Percentiles rank a stretch among this genome's conserved stretches.
These are phyloP conservation scores for Lymantria monacha DNA, from an alignment of 2,888 invertebrate species.

Conservation along the genomic window DNA sequence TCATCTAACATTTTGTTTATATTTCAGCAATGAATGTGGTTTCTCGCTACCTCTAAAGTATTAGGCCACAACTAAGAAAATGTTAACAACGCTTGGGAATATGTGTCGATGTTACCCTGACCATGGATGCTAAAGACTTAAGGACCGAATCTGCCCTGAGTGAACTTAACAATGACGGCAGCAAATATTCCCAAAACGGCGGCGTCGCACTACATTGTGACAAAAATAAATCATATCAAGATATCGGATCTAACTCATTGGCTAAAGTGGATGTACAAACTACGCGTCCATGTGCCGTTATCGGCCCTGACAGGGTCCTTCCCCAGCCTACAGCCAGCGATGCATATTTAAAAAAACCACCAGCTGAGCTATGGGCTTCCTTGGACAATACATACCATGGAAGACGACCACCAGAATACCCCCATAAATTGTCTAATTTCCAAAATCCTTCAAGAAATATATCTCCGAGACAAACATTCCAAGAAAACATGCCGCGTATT, in stretches of 20 bases:
- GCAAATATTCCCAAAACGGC: conserved; percentile 61
- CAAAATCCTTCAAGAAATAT: conserved; percentile 69
- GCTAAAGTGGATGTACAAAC: conserved; percentile 65
- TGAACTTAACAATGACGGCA: conserved; percentile 67
- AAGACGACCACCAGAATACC: conserved; percentile 63
- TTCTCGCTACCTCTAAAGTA: conserved; percentile 32
- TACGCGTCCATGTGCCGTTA: conserved; percentile 75
- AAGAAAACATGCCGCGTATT: conserved; percentile 78
- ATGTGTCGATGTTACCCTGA: conserved; percentile 50
- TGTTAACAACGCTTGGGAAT: conserved; percentile 50
- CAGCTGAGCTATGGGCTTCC: conserved; percentile 59
- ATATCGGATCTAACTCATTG: conserved; percentile 63
- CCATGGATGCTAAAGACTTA: conserved; percentile 77
- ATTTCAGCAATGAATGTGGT: conserved; percentile 66
- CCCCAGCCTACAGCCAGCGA: conserved; percentile 54
- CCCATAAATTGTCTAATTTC: conserved; percentile 57
- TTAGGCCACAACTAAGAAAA: conserved; percentile 44
- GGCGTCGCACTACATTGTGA: conserved; percentile 53
- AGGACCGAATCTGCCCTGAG: conserved; percentile 59
- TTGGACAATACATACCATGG: conserved; percentile 47
- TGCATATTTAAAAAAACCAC: conserved; percentile 56
- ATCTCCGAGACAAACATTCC: conserved; percentile 80
- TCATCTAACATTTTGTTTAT: conserved; percentile 72
- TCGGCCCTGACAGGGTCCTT: conserved; percentile 73
- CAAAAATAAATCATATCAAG: conserved; percentile 65